These are phyloP conservation scores for Hanleya hanleyi DNA, from an alignment of 2,888 invertebrate species.

Conservation along the genomic window DNA sequence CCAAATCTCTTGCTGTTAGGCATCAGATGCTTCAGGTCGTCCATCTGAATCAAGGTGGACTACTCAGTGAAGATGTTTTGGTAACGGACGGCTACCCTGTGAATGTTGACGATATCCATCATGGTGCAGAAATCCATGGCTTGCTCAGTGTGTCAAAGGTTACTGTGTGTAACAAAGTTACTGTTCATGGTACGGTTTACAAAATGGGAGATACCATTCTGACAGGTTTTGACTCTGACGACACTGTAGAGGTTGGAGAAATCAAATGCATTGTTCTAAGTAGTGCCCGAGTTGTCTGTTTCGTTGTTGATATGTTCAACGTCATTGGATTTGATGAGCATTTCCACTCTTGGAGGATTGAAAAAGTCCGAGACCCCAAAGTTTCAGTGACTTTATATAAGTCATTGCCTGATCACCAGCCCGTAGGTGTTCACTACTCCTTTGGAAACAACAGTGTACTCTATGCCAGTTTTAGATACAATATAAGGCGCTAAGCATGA, in stretches of 20 bases:
- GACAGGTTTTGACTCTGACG: neutral
- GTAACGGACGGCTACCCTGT: neutral
- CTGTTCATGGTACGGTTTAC: neutral
- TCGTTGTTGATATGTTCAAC: neutral
- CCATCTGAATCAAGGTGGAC: neutral
- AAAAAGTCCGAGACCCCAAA: neutral
- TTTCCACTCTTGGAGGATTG: neutral
- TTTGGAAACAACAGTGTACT: neutral
- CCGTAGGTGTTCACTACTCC: neutral
- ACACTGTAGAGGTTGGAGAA: neutral
- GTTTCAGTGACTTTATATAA: neutral
- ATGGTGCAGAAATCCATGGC: neutral
- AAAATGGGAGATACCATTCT: neutral
- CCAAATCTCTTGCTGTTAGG: neutral
- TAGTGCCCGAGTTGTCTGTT: neutral
- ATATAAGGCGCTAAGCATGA: no score
- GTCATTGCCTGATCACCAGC: neutral
- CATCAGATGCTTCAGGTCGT: neutral
- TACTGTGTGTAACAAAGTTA: neutral
- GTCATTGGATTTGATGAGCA: conserved; percentile 2
- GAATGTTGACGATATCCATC: neutral
- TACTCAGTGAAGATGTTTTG: neutral
- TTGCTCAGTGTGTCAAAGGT: neutral
- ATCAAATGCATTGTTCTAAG: neutral
- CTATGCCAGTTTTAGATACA: neutral